Base-by-base conservation (phyloP, 2,797 vertebrate species). In the Enteromius argenteus region DNA sequence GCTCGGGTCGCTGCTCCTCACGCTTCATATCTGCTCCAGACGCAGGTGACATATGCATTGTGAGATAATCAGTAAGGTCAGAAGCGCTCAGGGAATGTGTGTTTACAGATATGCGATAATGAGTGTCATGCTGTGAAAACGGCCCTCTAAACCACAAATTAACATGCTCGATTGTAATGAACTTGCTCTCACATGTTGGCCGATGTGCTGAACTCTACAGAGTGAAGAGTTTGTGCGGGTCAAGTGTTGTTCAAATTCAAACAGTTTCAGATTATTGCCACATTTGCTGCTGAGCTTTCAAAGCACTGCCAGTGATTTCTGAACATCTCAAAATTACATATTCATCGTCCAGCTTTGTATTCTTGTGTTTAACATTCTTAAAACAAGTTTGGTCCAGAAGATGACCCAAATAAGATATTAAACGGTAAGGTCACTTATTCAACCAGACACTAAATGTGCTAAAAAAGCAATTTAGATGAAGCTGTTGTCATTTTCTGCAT, bases 91-190 rank as follows among this genome's bases (percentile, higher is more conserved):
- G 87, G 88, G 91, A 90, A 87, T 71, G 84, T 84, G 84, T 88
- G 89, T 90, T 90, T 90, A 87, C 88, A 91, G 91, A 93, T 89
- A 83, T 87, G 89, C 88, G 88, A 89, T 91, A 93, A 94, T 91
- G 88, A 91, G 90, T 88, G 81, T 85, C 91, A 85, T 58, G 80
- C 90, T 90, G 91, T 77, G 89, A 89, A 93, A 93, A 93, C 64
- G 91, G 88, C 84, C 85, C 77, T 90, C 89, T 85, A 78, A 91
- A 90, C 89, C 89, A 86, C 87, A 89, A 88, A 75, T 15, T 79
- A 83, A 88, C 84, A 78, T 72, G 37, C 53, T 77, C n/a, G 72
- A 86, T 84, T 91, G 74, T 91, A 89, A 80, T 30, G 49, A 69
- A 39, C 64, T 56, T 11, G 4, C 27, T 73, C 71, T 73, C 4